A percentile compares a stretch with the other conserved stretches of the same genome.
phyloP scores from a whole-genome alignment of 2,113 vertebrate genomes.

The Prionailurus bengalensis region DNA sequence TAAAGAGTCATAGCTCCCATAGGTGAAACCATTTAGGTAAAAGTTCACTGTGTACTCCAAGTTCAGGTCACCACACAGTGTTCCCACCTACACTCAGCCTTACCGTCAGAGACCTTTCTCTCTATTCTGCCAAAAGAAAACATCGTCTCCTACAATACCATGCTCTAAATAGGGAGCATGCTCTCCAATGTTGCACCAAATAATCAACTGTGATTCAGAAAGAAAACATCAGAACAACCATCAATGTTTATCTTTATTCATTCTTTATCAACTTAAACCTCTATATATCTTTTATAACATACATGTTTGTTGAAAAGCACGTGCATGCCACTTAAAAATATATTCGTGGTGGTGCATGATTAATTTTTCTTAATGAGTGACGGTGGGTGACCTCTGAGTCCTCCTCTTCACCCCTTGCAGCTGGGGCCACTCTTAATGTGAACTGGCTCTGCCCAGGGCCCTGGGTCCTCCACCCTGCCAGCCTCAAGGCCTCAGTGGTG shows the following conservation, averaged over 20 bases:
- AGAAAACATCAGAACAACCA: background rate
- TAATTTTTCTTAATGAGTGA: background rate
- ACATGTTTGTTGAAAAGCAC: background rate
- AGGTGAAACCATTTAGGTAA: background rate
- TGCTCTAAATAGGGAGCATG: background rate
- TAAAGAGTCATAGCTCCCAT: background rate
- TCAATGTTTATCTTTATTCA: background rate
- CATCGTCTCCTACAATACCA: background rate
- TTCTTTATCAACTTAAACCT: background rate
- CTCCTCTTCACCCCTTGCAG: background rate
- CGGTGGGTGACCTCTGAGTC: background rate
- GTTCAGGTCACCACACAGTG: background rate
- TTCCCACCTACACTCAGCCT: background rate
- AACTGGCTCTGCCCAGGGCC: background rate
- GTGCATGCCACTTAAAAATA: background rate
- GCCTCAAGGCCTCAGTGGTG: background rate
- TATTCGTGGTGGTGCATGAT: background rate
- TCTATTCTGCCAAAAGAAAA: background rate
- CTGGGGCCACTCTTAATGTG: background rate
- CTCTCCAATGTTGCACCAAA: background rate
- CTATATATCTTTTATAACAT: background rate
- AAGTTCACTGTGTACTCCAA: background rate
- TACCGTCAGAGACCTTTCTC: background rate
- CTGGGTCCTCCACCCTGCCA: rapidly evolving
- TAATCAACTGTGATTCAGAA: background rate